Conservation (phyloP, 2,113 vertebrate genomes). For the Fukomys damarensis region DNA sequence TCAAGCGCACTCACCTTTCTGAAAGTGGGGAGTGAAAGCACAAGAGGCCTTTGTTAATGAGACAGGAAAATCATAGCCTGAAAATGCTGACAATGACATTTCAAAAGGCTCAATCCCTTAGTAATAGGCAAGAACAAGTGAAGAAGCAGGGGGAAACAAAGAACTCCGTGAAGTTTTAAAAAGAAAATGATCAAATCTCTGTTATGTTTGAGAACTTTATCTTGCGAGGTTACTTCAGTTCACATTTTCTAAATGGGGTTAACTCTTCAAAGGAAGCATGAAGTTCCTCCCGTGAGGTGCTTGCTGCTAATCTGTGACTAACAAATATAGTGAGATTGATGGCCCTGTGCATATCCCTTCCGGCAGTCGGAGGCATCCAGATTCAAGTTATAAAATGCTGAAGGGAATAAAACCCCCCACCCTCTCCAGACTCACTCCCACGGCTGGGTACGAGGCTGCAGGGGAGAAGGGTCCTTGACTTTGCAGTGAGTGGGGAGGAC, state of each 20-base stretch:
- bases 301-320: conserved; percentile 34
- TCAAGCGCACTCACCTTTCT: conserved; percentile 61
- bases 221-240: conserved; percentile 68
- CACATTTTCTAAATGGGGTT: conserved; percentile 45
- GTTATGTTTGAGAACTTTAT: conserved; percentile 56
- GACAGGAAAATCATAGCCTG: conserved; percentile 83
- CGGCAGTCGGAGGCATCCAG: neutral
- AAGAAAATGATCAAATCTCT: conserved; percentile 56
- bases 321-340: conserved; percentile 28
- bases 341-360: neutral
- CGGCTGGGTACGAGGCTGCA: fast-evolving
- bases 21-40: conserved; percentile 67
- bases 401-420: neutral
- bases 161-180: conserved; percentile 52
- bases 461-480: neutral
- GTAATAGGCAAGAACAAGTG: conserved; percentile 46
- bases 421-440: neutral
- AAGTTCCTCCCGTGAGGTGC: neutral
- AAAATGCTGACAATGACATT: conserved; percentile 81
- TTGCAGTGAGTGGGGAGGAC: fast-evolving
- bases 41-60: conserved; percentile 78
- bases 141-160: neutral
- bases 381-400: neutral
- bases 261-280: conserved; percentile 1
- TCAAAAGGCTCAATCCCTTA: conserved; percentile 59